Conservation (phyloP, 2,797 vertebrate species). For the Tympanoctomys barrerae region DNA sequence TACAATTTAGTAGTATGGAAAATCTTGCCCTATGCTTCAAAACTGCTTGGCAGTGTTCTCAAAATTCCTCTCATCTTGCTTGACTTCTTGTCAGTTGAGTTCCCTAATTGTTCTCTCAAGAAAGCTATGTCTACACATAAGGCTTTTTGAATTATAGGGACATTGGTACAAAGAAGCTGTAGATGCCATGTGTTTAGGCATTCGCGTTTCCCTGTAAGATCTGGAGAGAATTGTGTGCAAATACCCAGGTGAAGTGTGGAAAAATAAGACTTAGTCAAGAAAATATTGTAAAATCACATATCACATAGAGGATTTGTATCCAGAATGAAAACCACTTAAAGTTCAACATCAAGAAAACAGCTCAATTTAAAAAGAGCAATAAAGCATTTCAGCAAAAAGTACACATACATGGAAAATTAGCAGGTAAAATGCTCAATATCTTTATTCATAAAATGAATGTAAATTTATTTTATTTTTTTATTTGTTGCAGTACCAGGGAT, state of each 20-base stretch:
- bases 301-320: not conserved
- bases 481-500: too few species aligned
- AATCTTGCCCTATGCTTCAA: not conserved
- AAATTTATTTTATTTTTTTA: too few species aligned
- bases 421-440: conserved; percentile 26
- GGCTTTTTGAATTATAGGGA: not conserved
- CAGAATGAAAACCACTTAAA: conserved; percentile 17
- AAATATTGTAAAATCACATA: conserved; percentile 38
- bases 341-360: not conserved
- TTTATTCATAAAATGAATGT: not conserved
- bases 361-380: not conserved
- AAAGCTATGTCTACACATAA: not conserved
- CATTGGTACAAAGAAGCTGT: not conserved
- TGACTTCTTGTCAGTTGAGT: not conserved
- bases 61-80: not conserved
- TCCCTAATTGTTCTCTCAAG: not conserved
- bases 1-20: not conserved
- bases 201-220: not conserved
- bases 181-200: not conserved
- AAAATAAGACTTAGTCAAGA: not conserved
- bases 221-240: not conserved
- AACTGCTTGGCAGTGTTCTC: not conserved
- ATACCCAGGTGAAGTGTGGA: not conserved
- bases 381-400: not conserved
- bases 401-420: not conserved